These are phyloP conservation scores for Pluvianellus socialis DNA, from an alignment of 2,113 vertebrate genomes.

Conservation along the genomic window DNA sequence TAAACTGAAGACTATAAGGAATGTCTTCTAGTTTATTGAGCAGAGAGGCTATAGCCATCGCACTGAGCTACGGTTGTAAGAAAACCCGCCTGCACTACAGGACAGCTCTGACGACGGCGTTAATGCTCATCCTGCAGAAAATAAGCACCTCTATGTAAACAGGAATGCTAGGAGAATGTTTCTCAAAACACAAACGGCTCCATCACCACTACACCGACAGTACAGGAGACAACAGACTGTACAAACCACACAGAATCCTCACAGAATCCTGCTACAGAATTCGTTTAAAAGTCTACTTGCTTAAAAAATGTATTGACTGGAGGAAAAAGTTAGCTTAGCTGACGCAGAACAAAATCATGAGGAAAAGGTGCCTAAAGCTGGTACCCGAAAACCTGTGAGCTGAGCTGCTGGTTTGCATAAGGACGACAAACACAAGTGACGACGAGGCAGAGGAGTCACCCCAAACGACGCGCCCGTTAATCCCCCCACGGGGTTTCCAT, in stretches of 20 bases:
- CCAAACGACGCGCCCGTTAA: not conserved
- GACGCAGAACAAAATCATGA: not conserved
- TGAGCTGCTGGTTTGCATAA: not conserved
- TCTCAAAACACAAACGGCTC: rapidly evolving
- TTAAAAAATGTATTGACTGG: rapidly evolving
- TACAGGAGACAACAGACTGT: rapidly evolving
- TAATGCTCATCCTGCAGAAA: rapidly evolving
- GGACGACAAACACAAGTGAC: rapidly evolving
- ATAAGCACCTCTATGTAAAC: rapidly evolving
- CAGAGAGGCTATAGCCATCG: not conserved
- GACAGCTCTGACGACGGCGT: not conserved
- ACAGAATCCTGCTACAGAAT: rapidly evolving
- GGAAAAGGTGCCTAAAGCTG: not conserved
- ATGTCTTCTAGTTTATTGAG: rapidly evolving
- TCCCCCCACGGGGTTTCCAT: not conserved
- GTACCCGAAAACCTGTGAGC: rapidly evolving
- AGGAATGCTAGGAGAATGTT: not conserved
- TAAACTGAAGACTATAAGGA: not conserved
- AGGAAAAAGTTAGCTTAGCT: not conserved
- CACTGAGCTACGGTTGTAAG: rapidly evolving
- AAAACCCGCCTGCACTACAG: not conserved
- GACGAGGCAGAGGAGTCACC: too few relatives aligned
- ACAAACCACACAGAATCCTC: rapidly evolving
- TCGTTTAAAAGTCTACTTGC: not conserved
- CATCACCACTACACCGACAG: not conserved